A percentile compares a stretch with the other conserved stretches of the same genome.
These are phyloP conservation scores for Nasua narica DNA, from an alignment of 2,797 vertebrate species.

Conservation along the genomic window DNA sequence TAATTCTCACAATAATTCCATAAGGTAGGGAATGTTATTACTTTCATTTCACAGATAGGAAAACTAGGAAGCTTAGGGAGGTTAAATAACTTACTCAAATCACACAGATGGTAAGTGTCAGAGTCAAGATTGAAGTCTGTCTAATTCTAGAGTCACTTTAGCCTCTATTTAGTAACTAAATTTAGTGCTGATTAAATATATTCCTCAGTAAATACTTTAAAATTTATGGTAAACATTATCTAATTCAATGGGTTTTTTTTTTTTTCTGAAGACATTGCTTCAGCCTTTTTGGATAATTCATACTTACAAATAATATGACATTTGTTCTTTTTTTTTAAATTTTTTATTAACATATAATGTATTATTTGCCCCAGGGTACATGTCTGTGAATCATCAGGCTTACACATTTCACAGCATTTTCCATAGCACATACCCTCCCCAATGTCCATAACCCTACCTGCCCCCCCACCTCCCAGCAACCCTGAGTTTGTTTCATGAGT, in stretches of 20 bases:
- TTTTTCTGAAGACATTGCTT: neutral
- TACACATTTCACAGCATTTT: no score
- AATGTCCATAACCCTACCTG: no score
- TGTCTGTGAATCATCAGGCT: no score
- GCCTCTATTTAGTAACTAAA: slow-evolving; percentile 8
- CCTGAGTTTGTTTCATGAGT: no score
- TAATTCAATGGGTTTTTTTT: neutral
- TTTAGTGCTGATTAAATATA: slow-evolving; percentile 5
- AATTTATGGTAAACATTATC: slow-evolving; percentile 4
- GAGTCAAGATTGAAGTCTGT: neutral
- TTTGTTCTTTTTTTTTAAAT: no score
- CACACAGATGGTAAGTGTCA: neutral
- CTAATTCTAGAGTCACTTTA: slow-evolving; percentile 29
- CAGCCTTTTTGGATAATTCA: neutral
- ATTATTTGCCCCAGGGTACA: no score
- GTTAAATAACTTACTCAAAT: neutral
- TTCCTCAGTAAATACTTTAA: slow-evolving; percentile 21
- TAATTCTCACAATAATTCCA: slow-evolving; percentile 16
- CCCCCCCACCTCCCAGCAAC: no score
- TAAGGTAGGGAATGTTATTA: neutral
- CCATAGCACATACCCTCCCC: no score
- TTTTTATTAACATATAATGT: no score
- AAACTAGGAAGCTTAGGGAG: neutral
- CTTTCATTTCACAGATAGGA: neutral
- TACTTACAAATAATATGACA: neutral